Percentiles rank a stretch among this genome's conserved stretches.
Evolutionary conservation across 2,888 invertebrate genomes (phyloP).

Genomic region (Lamellibrachia satsuma): DNA sequence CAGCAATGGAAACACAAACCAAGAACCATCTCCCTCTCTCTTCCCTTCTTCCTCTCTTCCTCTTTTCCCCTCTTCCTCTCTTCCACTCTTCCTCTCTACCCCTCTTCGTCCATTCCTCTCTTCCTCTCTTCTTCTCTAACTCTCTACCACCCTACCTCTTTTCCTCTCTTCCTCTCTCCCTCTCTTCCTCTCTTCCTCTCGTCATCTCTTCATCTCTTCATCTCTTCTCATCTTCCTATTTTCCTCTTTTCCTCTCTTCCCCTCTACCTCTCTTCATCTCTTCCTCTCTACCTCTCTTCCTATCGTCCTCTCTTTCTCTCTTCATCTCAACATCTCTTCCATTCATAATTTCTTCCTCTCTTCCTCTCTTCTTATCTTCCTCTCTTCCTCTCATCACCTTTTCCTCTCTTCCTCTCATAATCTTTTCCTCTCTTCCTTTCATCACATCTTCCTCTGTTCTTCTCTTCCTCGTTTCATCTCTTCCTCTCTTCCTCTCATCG

Average conservation of each 20-base stretch:
- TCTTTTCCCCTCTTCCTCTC: background rate
- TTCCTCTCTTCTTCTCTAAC: conserved; percentile 17
- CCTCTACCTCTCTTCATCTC: background rate
- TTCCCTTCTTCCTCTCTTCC: no score
- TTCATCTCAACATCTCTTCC: background rate
- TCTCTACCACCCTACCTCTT: no score
- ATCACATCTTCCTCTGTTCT: background rate
- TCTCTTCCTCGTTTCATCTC: conserved; percentile 11
- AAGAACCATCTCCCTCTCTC: no score
- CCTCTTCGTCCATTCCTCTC: background rate
- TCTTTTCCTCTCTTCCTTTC: background rate
- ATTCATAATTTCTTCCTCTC: background rate
- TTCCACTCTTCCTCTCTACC: background rate
- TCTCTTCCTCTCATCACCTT: background rate
- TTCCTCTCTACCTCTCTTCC: background rate
- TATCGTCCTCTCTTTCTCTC: no score
- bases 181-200: conserved; percentile 19
- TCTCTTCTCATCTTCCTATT: no score
- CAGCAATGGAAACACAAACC: no score
- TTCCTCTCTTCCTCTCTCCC: background rate
- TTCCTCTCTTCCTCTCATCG: background rate
- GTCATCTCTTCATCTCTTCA: background rate
- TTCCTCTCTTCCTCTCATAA: conserved; percentile 1
- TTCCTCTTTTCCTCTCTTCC: background rate
- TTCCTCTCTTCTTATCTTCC: conserved; percentile 18